Conservation (phyloP, 2,888 invertebrate genomes). For the Agrotis ipsilon region DNA sequence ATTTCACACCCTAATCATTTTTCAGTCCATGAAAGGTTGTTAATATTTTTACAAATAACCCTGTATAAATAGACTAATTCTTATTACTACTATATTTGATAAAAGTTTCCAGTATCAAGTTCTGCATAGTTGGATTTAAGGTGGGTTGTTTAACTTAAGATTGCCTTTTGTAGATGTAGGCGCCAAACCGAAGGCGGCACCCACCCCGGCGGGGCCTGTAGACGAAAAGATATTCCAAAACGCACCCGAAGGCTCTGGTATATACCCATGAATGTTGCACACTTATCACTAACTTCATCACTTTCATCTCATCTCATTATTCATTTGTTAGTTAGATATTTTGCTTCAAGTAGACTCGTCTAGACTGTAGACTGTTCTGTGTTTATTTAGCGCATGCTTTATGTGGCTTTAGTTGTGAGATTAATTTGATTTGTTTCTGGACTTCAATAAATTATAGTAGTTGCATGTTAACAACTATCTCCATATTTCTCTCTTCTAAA, state of each 20-base stretch:
- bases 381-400: conserved; percentile 41
- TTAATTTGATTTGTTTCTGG: neutral
- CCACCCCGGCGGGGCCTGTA: conserved; percentile 92
- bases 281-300: conserved; percentile 43
- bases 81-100: conserved; percentile 11
- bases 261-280: conserved; percentile 72
- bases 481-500: neutral
- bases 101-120: conserved; percentile 30
- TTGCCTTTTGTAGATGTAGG: conserved; percentile 92
- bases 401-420: conserved; percentile 4
- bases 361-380: conserved; percentile 4
- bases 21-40: too few species aligned
- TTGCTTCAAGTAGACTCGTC: conserved; percentile 9
- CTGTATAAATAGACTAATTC: conserved; percentile 11
- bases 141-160: conserved; percentile 77
- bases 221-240: conserved; percentile 92
- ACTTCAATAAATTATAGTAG: neutral
- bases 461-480: conserved; percentile 16
- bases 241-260: conserved; percentile 94
- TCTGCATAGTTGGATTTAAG: conserved; percentile 53
- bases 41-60: too few species aligned
- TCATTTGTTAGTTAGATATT: conserved; percentile 4
- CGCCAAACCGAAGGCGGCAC: conserved; percentile 88
- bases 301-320: conserved; percentile 13
- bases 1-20: too few species aligned